Conservation (phyloP, 2,888 invertebrate species). For the Hemithea aestivaria region DNA sequence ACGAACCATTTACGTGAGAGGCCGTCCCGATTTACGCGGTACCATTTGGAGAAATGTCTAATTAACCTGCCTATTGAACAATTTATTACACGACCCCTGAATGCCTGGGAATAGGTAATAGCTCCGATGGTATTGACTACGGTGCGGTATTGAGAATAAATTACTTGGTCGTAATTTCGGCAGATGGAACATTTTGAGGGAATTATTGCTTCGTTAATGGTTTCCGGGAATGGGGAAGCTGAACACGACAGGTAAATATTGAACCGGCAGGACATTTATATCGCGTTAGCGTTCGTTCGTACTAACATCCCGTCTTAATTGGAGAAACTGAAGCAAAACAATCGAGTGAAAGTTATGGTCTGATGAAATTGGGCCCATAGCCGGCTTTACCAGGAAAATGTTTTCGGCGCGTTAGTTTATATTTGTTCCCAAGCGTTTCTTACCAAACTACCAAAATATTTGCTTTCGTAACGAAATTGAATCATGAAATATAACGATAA, state of each 20-base stretch:
- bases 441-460: slow-evolving; percentile 12
- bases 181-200: slow-evolving; percentile 33
- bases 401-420: slow-evolving; percentile 1
- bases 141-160: slow-evolving; percentile 50
- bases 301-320: slow-evolving; percentile 1
- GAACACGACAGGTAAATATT: slow-evolving; percentile 17
- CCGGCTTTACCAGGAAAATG: slow-evolving; percentile 1
- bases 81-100: slow-evolving; percentile 60
- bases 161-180: slow-evolving; percentile 42
- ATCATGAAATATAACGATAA: slow-evolving; percentile 18
- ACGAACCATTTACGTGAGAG: slow-evolving; percentile 41
- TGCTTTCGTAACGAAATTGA: slow-evolving; percentile 11
- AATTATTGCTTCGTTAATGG: slow-evolving; percentile 25
- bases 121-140: slow-evolving; percentile 57
- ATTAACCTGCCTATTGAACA: slow-evolving; percentile 70
- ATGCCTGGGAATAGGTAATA: slow-evolving; percentile 51
- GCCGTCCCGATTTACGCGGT: slow-evolving; percentile 54
- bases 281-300: slow-evolving; percentile 3
- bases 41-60: slow-evolving; percentile 64
- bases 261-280: slow-evolving; percentile 2
- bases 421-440: slow-evolving; percentile 7
- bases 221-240: slow-evolving; percentile 14
- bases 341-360: slow-evolving; percentile 1
- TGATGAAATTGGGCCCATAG: background rate
- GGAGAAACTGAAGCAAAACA: slow-evolving; percentile 2